Percentiles rank a stretch among this genome's conserved stretches.
phyloP scores from a whole-genome alignment of 1,140 invertebrate species.

The Monochamus saltuarius region DNA sequence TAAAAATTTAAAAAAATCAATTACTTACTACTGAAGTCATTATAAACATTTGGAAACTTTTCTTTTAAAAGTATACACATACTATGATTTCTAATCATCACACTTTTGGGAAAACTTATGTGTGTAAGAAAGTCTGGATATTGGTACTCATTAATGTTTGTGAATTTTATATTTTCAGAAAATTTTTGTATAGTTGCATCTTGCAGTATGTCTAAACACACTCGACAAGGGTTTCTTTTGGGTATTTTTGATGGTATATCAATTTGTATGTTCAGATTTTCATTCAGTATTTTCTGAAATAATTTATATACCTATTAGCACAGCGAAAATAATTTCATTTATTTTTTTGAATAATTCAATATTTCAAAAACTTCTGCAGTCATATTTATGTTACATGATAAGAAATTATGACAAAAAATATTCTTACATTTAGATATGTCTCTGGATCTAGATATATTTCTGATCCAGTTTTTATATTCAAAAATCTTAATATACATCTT shows the following conservation, averaged over 20 bases:
- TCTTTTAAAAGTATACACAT: constrained; percentile 52
- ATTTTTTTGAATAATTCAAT: no score
- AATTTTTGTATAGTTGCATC: constrained; percentile 52
- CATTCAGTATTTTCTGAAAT: neutral
- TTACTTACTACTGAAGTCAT: constrained; percentile 13
- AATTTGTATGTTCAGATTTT: constrained; percentile 19
- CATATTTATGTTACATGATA: no score
- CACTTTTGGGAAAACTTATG: constrained; percentile 51
- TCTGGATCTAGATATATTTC: constrained; percentile 11
- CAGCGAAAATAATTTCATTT: no score
- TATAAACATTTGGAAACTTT: constrained; percentile 49
- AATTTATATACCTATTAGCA: constrained; percentile 1
- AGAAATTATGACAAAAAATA: no score
- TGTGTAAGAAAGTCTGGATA: constrained; percentile 50
- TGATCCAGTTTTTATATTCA: constrained; percentile 9
- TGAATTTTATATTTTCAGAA: constrained; percentile 50
- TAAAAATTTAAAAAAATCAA: constrained; percentile 24
- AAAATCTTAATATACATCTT: constrained; percentile 26
- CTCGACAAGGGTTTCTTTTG: constrained; percentile 56
- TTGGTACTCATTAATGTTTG: constrained; percentile 51
- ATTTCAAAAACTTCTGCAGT: no score
- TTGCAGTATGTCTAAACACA: constrained; percentile 67
- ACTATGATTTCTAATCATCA: constrained; percentile 52
- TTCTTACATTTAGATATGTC: constrained; percentile 14
- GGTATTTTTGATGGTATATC: constrained; percentile 25